phyloP scores from a whole-genome alignment of 2,888 invertebrate genomes.

The Morpho achilles region DNA sequence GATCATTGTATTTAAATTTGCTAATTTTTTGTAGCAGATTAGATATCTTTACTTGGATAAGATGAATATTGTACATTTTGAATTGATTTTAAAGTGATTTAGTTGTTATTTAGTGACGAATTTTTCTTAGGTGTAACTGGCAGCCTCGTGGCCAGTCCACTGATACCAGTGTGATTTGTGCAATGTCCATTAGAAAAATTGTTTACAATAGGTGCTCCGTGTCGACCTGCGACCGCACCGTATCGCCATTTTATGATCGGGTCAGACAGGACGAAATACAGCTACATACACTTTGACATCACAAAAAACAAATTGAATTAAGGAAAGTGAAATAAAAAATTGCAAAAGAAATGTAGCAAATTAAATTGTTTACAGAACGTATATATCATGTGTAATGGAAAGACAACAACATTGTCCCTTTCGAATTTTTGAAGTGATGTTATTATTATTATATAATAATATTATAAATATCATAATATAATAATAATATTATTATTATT shows the following conservation, averaged over 20 bases:
- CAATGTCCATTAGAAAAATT: slow-evolving; percentile 60
- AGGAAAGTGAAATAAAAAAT: no score
- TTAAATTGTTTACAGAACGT: no score
- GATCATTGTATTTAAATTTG: slow-evolving; percentile 77
- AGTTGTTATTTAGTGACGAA: slow-evolving; percentile 78
- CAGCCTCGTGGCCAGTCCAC: slow-evolving; percentile 62
- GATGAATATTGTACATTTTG: slow-evolving; percentile 77
- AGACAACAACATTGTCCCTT: no score
- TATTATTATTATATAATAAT: no score
- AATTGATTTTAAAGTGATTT: slow-evolving; percentile 79
- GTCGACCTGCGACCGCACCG: not conserved
- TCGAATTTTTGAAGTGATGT: no score
- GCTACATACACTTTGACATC: not conserved
- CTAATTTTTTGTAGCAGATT: slow-evolving; percentile 78
- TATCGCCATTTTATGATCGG: not conserved
- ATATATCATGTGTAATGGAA: no score
- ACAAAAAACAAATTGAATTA: no score
- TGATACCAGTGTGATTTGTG: slow-evolving; percentile 73
- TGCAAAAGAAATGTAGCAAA: no score
- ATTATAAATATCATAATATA: no score
- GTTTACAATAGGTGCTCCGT: slow-evolving; percentile 26
- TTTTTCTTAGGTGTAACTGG: slow-evolving; percentile 71
- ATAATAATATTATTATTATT: no score
- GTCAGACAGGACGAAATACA: slow-evolving; percentile 15
- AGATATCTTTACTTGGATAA: slow-evolving; percentile 74